A percentile compares a stretch with the other conserved stretches of the same genome.
phyloP scores from a whole-genome alignment of 2,797 vertebrate genomes.

The Platyrinchus mystaceus region DNA sequence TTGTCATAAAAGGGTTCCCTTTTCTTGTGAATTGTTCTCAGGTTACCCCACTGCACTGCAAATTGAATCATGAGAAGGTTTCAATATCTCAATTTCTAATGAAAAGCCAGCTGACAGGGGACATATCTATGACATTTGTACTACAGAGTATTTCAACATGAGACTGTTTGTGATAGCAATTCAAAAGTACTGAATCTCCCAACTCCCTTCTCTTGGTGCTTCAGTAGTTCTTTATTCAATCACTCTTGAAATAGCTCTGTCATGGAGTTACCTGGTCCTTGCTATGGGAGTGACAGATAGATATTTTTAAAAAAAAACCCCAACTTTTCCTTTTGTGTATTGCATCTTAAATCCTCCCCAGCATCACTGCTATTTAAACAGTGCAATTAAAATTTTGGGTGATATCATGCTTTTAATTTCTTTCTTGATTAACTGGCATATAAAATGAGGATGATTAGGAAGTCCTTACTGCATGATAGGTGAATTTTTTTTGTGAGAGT shows the following conservation, averaged over 20 bases:
- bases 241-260: conserved; percentile 12
- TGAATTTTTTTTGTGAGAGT: not conserved
- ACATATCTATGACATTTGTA: conserved; percentile 23
- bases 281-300: not conserved
- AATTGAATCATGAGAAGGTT: conserved; percentile 32
- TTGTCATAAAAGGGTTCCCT: not conserved
- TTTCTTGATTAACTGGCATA: not conserved
- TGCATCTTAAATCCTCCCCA: not conserved
- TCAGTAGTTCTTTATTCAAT: conserved; percentile 21
- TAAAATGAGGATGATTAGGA: not conserved
- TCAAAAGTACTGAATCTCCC: not conserved
- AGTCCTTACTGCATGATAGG: not conserved
- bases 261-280: not conserved
- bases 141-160: not conserved
- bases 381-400: conserved; percentile 13
- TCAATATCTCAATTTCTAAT: conserved; percentile 30
- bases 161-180: conserved; percentile 49
- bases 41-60: not conserved
- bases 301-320: not conserved
- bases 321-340: not conserved
- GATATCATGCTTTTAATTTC: not conserved
- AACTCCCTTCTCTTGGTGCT: conserved; percentile 23
- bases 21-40: not conserved
- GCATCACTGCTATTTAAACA: not conserved
- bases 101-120: conserved; percentile 12